Conservation (phyloP, 2,888 invertebrate species). For the Amiota mariae region DNA sequence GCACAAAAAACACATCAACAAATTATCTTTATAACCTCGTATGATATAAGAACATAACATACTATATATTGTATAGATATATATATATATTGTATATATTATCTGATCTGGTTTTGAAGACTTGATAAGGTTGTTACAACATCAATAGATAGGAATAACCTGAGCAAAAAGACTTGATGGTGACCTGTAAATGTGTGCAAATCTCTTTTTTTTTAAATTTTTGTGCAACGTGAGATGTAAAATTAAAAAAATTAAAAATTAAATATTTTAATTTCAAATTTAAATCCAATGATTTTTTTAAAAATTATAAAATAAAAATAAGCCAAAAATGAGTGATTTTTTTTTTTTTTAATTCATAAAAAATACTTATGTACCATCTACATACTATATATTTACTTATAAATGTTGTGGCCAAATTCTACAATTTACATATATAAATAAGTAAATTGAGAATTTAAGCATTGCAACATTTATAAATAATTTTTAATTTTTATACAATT, state of each 20-base stretch:
- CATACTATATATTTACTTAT: no score
- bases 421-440: not conserved
- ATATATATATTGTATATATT: no score
- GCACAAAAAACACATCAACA: no score
- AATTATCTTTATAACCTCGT: no score
- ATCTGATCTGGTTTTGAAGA: no score
- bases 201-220: not conserved
- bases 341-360: not conserved
- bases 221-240: conserved; percentile 12
- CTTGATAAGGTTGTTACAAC: no score
- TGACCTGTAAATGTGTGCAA: conserved; percentile 13
- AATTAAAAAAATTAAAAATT: not conserved
- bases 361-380: no score
- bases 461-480: not conserved
- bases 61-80: no score
- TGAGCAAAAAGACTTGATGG: not conserved
- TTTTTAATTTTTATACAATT: conserved; percentile 5
- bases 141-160: not conserved
- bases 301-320: not conserved
- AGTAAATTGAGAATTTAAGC: not conserved
- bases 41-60: no score
- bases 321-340: conserved; percentile 1
- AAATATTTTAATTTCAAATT: conserved; percentile 9
- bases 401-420: conserved; percentile 12
- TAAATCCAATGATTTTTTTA: conserved; percentile 1